Base-by-base conservation (phyloP, 2,888 invertebrate species). In the Callosobruchus maculatus region DNA sequence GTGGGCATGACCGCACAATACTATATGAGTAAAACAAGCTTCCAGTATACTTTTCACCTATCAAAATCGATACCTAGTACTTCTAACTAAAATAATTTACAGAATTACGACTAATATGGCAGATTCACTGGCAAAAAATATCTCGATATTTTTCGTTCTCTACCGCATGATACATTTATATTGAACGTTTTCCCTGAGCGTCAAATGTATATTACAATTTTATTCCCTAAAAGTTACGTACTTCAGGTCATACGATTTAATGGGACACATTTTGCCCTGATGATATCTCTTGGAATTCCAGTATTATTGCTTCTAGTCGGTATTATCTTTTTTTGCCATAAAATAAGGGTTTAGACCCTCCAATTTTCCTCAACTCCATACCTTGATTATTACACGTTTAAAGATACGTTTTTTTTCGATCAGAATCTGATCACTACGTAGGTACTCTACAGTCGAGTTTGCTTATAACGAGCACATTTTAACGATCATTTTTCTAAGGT, bases 101-200 rank as follows among this genome's bases (percentile, higher is more conserved):
- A 77, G 73, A 22, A 73, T 76, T 74, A 75, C 68, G 77, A 77
- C 81, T 82, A 82, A 80, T 83, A 83, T 83, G 83, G 82, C 83
- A 79, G 79, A 77, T 74, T 81, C 79, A 81, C 80, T 81, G 81
- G 81, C 81, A 81, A 30, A 71, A n/a, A 49, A 49, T 76, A 76
- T 73, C 77, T 73, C 76, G 74, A 72, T 71, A 74, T 76, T 76
- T 31, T 70, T 73, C 70, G 49, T 67, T 73, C 70, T 70, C 21
- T 68, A 68, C 68, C 70, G 49, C 49, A 73, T 72, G 68, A 68
- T 68, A 68, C 18, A 68, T 18, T 7, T 7, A 20, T 68, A 22
- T 21, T 68, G 21, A 68, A 68, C 21, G 20, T 72, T 30, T 68
- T 22, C 72, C 21, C 22, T 26, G 21, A 21, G 22, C 22, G 20